Conservation (phyloP, 2,888 invertebrate genomes). For the Nomada ruficornis region DNA sequence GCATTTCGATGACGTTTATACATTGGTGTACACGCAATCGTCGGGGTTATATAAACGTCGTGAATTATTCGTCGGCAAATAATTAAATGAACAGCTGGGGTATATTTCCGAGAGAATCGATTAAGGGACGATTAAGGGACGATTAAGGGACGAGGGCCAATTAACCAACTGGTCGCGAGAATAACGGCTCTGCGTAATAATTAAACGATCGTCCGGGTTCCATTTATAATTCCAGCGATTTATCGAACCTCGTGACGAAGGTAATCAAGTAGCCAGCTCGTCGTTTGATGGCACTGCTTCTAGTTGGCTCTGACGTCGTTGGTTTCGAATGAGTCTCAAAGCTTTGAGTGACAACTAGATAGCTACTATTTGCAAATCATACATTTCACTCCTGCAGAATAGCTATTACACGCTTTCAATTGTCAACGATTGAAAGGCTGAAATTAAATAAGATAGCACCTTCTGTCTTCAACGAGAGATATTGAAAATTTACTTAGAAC, state of each 20-base stretch:
- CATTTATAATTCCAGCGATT: constrained; percentile 6
- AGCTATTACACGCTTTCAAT: too few species aligned
- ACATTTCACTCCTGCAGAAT: too few species aligned
- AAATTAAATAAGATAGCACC: too few species aligned
- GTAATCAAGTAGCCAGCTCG: neutral
- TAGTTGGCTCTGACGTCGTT: neutral
- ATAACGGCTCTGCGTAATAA: constrained; percentile 16
- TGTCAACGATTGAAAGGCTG: too few species aligned
- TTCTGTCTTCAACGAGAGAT: too few species aligned
- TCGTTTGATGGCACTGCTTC: neutral
- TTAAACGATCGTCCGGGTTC: constrained; percentile 9
- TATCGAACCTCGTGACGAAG: neutral
- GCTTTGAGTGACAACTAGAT: neutral
- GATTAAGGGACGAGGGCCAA: too few species aligned
- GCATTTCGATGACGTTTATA: neutral
- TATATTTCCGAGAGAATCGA: neutral
- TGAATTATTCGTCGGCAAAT: neutral
- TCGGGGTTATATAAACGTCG: constrained; percentile 5
- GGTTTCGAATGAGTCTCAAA: neutral
- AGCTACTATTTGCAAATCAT: too few species aligned
- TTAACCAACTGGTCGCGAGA: neutral
- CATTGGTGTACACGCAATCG: neutral
- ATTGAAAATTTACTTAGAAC: too few species aligned
- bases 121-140: neutral
- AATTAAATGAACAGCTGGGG: neutral